Base-by-base conservation (phyloP, 2,113 vertebrate species). In the Carassius carassius region DNA sequence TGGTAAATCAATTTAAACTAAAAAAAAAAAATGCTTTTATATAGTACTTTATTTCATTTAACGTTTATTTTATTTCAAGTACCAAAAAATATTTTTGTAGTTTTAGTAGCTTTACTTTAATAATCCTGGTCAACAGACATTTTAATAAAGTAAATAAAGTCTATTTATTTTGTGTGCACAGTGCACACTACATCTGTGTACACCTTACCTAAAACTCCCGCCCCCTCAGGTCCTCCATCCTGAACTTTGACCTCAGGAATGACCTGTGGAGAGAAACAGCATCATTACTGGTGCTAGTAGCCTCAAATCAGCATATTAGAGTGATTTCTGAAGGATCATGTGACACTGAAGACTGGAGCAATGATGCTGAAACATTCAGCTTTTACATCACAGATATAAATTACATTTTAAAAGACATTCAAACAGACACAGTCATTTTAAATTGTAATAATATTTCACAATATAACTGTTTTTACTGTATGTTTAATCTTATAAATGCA, bases 181-280 rank as follows among this genome's bases (percentile, higher is more conserved):
- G 51, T 5, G 54, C 19, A 58, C 54, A 58, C 67, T 67, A 35
- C 8, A 16, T 67, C 65, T 54, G 41, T 25, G 19, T 35, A 25
- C n/a, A 6, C 47, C 94, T 95, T 89, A 99, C 98, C 98, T 16
- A 99, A 92, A 86, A 99, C 91, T 86, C 97, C 97, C 0, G 98
- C 97, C 84, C 98, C 97, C 0, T 95, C 91, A 19, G 77, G 51
- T 78, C 98, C 97, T 89, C 97, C 98, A 1, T 94, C 91, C 81
- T 92, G 95, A 90, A 97, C 90, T 49, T 80, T 92, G 88, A 99
- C 92, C 93, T 98, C 95, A 92, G 98, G 97, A 67, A 99, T 92
- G 82, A 99, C 92, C 98, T 99, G 90, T 60, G 90, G 90, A 74
- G 49, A 10, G 5, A 49, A 23, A 13, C 14, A 3, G 44, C 44